Evolutionary conservation across 2,113 vertebrate genomes (phyloP).

Genomic region (Raja brachyura): DNA sequence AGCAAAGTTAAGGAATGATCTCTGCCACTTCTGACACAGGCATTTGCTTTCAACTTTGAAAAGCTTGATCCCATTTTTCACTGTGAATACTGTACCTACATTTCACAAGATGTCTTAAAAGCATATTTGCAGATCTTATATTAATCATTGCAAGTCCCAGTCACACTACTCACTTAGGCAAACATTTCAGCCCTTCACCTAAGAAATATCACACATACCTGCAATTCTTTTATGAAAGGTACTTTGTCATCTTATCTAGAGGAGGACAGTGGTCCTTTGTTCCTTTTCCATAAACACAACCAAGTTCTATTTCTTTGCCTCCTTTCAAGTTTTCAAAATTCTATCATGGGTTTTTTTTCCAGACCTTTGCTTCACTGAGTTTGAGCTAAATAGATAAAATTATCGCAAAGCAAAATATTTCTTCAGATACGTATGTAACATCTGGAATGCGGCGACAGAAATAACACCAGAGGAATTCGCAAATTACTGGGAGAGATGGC

Average conservation of each 20-base stretch:
- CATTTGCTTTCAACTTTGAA: constrained; percentile 17
- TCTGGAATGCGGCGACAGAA: no score
- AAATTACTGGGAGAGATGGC: no score
- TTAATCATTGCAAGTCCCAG: constrained; percentile 27
- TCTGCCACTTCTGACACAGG: neutral
- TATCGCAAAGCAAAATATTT: neutral
- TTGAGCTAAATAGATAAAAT: neutral
- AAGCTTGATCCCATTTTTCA: neutral
- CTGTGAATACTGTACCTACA: constrained; percentile 9
- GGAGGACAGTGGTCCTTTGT: constrained; percentile 33
- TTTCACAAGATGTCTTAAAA: neutral
- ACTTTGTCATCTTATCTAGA: constrained; percentile 32
- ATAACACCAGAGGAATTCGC: no score
- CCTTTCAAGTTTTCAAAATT: neutral
- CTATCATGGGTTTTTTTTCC: neutral
- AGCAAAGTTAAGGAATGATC: neutral
- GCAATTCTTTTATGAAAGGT: constrained; percentile 27
- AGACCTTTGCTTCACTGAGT: neutral
- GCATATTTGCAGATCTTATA: neutral
- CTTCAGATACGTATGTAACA: no score
- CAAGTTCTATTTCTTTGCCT: neutral
- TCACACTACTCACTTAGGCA: constrained; percentile 3
- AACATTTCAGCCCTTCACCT: constrained; percentile 24
- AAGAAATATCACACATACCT: constrained; percentile 7
- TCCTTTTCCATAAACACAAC: neutral